Conservation (phyloP, 1,140 invertebrate genomes). For the Solenopsis invicta region DNA sequence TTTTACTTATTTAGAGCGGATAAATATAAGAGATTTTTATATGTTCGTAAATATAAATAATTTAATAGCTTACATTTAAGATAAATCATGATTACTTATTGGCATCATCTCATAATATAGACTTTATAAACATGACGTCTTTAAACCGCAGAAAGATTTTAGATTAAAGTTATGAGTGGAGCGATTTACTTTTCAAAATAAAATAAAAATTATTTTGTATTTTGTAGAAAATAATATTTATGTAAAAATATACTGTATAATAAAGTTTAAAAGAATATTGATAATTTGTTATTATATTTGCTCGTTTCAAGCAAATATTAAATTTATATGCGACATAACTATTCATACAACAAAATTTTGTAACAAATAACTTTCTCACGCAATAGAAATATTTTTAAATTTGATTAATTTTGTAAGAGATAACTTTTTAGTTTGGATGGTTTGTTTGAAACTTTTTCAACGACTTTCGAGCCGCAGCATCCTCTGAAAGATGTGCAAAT, state of each 20-base stretch:
- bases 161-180: neutral
- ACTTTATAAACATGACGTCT: neutral
- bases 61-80: neutral
- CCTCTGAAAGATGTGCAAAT: no score
- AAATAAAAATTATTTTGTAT: slow-evolving; percentile 1
- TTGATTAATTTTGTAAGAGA: neutral
- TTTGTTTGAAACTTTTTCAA: no score
- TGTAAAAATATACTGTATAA: neutral
- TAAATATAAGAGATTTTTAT: neutral
- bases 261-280: neutral
- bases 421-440: no score
- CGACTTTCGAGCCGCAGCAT: no score
- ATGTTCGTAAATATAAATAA: neutral
- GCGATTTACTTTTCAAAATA: slow-evolving; percentile 5
- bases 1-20: neutral
- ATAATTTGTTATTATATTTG: neutral
- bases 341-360: neutral
- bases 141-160: neutral
- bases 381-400: neutral
- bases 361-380: neutral
- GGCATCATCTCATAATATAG: neutral
- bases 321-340: neutral
- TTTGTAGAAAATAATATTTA: slow-evolving; percentile 5
- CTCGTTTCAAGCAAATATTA: neutral
- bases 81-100: neutral